Evolutionary conservation across 1,140 invertebrate genomes (phyloP).

Genomic region (Elymnias hypermnestra): DNA sequence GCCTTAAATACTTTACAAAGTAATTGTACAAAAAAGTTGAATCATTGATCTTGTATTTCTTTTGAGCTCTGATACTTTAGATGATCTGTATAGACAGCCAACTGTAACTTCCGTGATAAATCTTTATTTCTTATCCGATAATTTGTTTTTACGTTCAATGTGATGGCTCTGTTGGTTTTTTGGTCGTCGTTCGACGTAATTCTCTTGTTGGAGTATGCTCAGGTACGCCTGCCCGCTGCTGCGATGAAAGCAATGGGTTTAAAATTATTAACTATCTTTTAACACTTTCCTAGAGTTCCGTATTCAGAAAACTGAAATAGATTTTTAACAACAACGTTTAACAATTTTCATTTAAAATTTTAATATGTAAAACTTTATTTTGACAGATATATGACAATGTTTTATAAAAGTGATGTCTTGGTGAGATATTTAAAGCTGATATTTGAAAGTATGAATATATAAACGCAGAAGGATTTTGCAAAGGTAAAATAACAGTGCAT

Average conservation of each 20-base stretch:
- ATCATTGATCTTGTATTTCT: slow-evolving; percentile 53
- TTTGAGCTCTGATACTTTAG: slow-evolving; percentile 54
- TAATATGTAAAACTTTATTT: too few relatives aligned
- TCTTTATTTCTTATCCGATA: slow-evolving; percentile 66
- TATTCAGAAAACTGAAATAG: too few relatives aligned
- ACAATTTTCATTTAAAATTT: too few relatives aligned
- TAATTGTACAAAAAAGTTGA: slow-evolving; percentile 63
- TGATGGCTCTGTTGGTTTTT: slow-evolving; percentile 55
- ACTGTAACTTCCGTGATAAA: slow-evolving; percentile 69
- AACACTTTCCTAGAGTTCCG: neutral
- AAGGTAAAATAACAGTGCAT: too few relatives aligned
- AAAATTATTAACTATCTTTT: slow-evolving; percentile 69
- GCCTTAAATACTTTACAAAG: slow-evolving; percentile 19
- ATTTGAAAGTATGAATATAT: too few relatives aligned
- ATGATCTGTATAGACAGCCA: slow-evolving; percentile 63
- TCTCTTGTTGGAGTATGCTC: slow-evolving; percentile 46
- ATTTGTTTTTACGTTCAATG: slow-evolving; percentile 69
- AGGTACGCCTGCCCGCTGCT: slow-evolving; percentile 47
- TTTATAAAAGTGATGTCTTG: too few relatives aligned
- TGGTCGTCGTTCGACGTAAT: slow-evolving; percentile 32
- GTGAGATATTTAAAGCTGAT: too few relatives aligned
- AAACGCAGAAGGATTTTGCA: too few relatives aligned
- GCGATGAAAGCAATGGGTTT: slow-evolving; percentile 54
- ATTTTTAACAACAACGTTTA: too few relatives aligned
- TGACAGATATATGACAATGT: too few relatives aligned